Evolutionary conservation across 2,113 vertebrate species (phyloP).

Genomic region (Semnornis frantzii): DNA sequence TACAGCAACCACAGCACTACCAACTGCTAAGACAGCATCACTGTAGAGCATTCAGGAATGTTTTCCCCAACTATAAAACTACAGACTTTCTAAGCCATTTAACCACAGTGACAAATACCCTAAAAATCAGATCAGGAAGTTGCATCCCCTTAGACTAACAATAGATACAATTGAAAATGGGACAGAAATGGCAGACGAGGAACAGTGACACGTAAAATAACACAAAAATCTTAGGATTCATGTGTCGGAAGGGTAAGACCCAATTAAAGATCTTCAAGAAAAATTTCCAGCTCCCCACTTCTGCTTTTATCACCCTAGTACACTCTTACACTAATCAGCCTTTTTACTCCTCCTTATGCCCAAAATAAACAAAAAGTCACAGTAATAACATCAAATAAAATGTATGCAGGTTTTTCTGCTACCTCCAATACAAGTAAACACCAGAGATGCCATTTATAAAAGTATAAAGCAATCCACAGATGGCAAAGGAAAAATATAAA

Average conservation of each 20-base stretch:
- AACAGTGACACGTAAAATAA: neutral
- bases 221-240: neutral
- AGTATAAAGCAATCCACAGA: slow-evolving; percentile 51
- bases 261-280: slow-evolving; percentile 22
- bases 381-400: slow-evolving; percentile 34
- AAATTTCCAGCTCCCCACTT: neutral
- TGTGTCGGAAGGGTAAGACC: neutral
- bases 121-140: neutral
- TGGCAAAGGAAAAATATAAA: slow-evolving; percentile 62
- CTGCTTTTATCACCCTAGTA: neutral
- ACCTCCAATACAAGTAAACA: slow-evolving; percentile 35
- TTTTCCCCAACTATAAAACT: neutral
- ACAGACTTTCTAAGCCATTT: neutral
- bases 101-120: neutral
- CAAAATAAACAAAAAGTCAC: slow-evolving; percentile 38
- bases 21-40: neutral
- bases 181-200: neutral
- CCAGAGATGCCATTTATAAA: slow-evolving; percentile 52
- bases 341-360: neutral
- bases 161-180: neutral
- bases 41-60: neutral
- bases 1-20: neutral
- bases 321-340: neutral
- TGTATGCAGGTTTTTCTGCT: neutral
- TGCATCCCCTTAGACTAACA: neutral